These are phyloP conservation scores for Hippoglossus stenolepis DNA, from an alignment of 2,113 vertebrate genomes.

Conservation along the genomic window DNA sequence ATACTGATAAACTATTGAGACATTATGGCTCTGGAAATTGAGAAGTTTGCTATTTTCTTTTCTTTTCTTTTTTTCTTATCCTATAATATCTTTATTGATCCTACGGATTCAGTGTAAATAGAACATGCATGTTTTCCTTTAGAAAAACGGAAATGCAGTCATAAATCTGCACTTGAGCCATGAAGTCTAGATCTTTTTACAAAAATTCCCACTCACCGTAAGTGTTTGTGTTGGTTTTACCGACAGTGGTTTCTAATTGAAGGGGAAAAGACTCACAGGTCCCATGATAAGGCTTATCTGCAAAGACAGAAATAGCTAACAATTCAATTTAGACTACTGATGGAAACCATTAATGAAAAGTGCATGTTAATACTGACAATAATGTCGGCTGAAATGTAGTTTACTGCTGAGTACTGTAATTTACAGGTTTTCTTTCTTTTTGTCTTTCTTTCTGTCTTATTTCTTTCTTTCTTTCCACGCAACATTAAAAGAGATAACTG, in stretches of 20 bases:
- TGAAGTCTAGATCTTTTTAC: background rate
- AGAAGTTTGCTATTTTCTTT: background rate
- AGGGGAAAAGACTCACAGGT: background rate
- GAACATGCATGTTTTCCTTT: background rate
- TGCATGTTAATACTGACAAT: slow-evolving; percentile 2
- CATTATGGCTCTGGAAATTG: background rate
- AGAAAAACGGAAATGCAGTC: background rate
- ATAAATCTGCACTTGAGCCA: background rate
- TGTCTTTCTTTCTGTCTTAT: background rate
- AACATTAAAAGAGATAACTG: background rate
- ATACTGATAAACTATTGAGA: slow-evolving; percentile 1
- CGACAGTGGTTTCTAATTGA: background rate
- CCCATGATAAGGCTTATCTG: background rate
- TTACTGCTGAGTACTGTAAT: background rate
- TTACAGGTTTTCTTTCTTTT: background rate
- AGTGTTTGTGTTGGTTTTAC: background rate
- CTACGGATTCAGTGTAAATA: slow-evolving; percentile 9
- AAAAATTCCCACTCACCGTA: no score
- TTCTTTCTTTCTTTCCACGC: no score
- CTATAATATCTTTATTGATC: slow-evolving; percentile 15
- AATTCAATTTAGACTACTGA: background rate
- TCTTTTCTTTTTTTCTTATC: background rate
- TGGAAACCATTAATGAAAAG: background rate
- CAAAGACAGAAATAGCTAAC: background rate
- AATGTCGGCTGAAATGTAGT: background rate